These are phyloP conservation scores for Physella acuta DNA, from an alignment of 1,140 invertebrate genomes.

Conservation along the genomic window DNA sequence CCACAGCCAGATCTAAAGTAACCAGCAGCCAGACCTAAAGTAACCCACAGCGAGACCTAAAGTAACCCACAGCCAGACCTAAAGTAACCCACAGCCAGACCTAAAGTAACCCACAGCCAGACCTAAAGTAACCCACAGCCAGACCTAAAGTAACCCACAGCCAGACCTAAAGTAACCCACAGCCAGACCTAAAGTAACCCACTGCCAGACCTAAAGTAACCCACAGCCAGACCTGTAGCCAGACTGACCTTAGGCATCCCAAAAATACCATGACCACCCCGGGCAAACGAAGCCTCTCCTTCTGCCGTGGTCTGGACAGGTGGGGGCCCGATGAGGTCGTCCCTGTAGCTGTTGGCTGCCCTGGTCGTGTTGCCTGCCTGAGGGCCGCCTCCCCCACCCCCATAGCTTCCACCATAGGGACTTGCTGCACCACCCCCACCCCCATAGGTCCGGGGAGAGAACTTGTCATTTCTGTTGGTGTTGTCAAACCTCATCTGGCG, in stretches of 20 bases:
- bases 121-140: too few relatives aligned
- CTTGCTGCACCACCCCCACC: slow-evolving; percentile 28
- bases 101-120: too few relatives aligned
- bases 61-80: too few relatives aligned
- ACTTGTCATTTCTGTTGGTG: slow-evolving; percentile 20
- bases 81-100: too few relatives aligned
- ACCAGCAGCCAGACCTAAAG: too few relatives aligned
- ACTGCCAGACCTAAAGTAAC: too few relatives aligned
- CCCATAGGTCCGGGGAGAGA: slow-evolving; percentile 16
- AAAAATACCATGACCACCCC: slow-evolving; percentile 61
- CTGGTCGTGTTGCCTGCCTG: slow-evolving; percentile 22
- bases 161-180: too few relatives aligned
- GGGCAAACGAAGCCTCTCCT: slow-evolving; percentile 48
- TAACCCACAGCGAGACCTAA: too few relatives aligned
- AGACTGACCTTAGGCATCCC: slow-evolving; percentile 51
- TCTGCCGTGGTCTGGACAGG: slow-evolving; percentile 41
- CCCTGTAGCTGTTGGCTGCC: slow-evolving; percentile 28
- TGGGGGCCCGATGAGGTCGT: slow-evolving; percentile 41
- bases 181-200: too few relatives aligned
- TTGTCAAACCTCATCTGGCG: slow-evolving; percentile 31
- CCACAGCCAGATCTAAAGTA: too few relatives aligned
- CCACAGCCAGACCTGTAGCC: background rate
- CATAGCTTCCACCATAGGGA: background rate
- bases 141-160: too few relatives aligned
- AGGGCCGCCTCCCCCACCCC: slow-evolving; percentile 3